These are phyloP conservation scores for Hipposideros armiger DNA, from an alignment of 2,113 vertebrate species.

Conservation along the genomic window DNA sequence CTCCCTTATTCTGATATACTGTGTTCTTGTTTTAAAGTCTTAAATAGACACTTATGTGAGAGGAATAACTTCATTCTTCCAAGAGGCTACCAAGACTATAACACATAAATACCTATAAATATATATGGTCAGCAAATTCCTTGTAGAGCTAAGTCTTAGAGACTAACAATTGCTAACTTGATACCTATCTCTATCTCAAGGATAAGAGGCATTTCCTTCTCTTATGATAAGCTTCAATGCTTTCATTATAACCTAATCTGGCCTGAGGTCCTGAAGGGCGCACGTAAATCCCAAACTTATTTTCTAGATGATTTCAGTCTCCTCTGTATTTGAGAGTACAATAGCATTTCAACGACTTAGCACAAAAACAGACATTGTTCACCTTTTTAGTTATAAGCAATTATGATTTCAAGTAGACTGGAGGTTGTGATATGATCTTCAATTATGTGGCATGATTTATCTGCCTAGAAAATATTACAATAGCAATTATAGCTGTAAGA, in stretches of 20 bases:
- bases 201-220: background rate
- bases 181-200: background rate
- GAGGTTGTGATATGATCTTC: background rate
- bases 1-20: background rate
- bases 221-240: background rate
- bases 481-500: background rate
- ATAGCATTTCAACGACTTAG: background rate
- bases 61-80: conserved; percentile 41
- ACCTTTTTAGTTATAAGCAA: conserved; percentile 7
- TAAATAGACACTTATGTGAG: background rate
- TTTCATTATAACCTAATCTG: conserved; percentile 19
- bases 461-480: background rate
- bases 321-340: background rate
- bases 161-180: background rate
- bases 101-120: background rate
- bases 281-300: background rate
- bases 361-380: background rate
- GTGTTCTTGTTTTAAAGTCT: conserved; percentile 25
- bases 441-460: background rate
- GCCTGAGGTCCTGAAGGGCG: background rate
- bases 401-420: background rate
- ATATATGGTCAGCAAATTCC: background rate
- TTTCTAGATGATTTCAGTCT: conserved; percentile 21
- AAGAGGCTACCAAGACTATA: background rate
- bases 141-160: background rate